Conservation (phyloP, 1,140 invertebrate species). For the Drosophila repletoides region DNA sequence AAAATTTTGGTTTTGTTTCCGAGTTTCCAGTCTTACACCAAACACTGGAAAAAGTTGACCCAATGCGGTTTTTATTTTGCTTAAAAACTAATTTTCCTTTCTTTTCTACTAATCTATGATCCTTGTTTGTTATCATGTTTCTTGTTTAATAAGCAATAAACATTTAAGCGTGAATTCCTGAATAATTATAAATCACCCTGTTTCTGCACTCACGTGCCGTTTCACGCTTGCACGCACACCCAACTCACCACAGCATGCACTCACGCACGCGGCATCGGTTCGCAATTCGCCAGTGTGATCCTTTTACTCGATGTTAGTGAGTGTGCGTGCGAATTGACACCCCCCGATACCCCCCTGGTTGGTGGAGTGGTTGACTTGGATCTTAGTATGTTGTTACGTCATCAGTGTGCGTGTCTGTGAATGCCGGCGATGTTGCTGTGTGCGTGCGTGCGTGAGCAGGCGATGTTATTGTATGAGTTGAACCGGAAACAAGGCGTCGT, state of each 20-base stretch:
- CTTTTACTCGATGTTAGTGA: slow-evolving; percentile 29
- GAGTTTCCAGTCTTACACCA: not conserved
- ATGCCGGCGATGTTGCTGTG: not conserved
- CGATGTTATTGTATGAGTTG: slow-evolving; percentile 1
- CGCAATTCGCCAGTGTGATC: slow-evolving; percentile 34
- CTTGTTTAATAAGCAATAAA: slow-evolving; percentile 60
- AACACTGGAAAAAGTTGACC: not conserved
- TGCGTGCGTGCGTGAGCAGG: not conserved
- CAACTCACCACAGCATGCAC: not conserved
- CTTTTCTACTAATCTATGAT: slow-evolving; percentile 3
- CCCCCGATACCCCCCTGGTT: slow-evolving; percentile 10
- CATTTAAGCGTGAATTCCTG: slow-evolving; percentile 57
- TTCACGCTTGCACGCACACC: not conserved
- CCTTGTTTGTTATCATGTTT: not conserved
- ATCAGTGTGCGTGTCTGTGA: slow-evolving; percentile 3
- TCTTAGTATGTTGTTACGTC: slow-evolving; percentile 35
- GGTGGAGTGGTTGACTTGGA: slow-evolving; percentile 35
- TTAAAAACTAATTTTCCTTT: not conserved
- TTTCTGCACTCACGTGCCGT: not conserved
- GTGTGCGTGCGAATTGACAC: slow-evolving; percentile 12
- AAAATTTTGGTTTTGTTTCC: too few relatives aligned
- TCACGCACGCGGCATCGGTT: not conserved
- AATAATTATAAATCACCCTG: slow-evolving; percentile 15
- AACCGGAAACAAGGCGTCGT: slow-evolving; percentile 3
- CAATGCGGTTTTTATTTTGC: not conserved